Evolutionary conservation across 1,140 invertebrate genomes (phyloP).

Genomic region (Teleogryllus occipitalis): DNA sequence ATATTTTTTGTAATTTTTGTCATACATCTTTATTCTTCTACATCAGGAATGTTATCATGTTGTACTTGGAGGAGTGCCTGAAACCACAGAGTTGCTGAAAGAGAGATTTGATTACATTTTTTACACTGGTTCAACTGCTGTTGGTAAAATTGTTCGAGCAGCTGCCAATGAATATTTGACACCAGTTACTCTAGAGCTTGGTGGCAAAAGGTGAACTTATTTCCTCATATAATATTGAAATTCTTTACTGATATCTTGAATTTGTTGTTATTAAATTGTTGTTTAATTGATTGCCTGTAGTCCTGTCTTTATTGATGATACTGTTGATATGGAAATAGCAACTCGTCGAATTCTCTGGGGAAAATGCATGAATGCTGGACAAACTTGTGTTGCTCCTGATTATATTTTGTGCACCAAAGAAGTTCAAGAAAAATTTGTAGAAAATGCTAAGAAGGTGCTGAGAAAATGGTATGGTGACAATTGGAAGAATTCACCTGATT

Average conservation of each 20-base stretch:
- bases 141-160: slow-evolving; percentile 80
- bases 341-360: slow-evolving; percentile 88
- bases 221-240: background rate
- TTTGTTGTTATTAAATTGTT: too few relatives aligned
- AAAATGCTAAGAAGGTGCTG: slow-evolving; percentile 54
- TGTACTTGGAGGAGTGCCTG: slow-evolving; percentile 69
- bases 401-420: slow-evolving; percentile 85
- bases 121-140: slow-evolving; percentile 83
- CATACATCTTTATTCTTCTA: background rate
- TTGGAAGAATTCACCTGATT: slow-evolving; percentile 68
- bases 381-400: slow-evolving; percentile 97
- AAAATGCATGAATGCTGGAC: slow-evolving; percentile 87
- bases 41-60: slow-evolving; percentile 54
- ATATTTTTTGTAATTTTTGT: background rate
- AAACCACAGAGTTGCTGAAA: slow-evolving; percentile 78
- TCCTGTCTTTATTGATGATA: slow-evolving; percentile 77
- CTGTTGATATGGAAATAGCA: slow-evolving; percentile 61
- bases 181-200: slow-evolving; percentile 88
- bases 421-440: slow-evolving; percentile 60
- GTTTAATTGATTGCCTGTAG: slow-evolving; percentile 37
- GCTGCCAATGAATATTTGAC: slow-evolving; percentile 88
- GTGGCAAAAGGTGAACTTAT: slow-evolving; percentile 72
- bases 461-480: slow-evolving; percentile 81
- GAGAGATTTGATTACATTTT: slow-evolving; percentile 96
- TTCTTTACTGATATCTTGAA: background rate